These are phyloP conservation scores for Drosophila seguyi DNA, from an alignment of 1,140 invertebrate species.

Conservation along the genomic window DNA sequence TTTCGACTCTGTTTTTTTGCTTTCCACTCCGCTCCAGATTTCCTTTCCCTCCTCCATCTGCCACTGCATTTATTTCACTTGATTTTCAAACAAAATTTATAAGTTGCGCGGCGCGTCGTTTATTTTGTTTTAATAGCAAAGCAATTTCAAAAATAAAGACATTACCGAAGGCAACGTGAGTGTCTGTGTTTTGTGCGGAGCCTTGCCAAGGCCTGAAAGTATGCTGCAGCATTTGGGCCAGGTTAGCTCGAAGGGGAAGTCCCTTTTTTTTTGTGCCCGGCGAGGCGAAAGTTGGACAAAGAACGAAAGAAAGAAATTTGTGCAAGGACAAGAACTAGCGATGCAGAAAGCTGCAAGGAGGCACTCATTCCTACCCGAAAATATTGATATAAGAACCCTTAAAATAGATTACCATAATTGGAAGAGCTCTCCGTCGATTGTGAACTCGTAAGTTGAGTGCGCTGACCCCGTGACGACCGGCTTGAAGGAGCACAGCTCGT, in stretches of 20 bases:
- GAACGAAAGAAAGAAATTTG: too few relatives aligned
- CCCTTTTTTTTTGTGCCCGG: too few relatives aligned
- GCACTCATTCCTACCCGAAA: background rate
- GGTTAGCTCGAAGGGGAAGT: conserved; percentile 12
- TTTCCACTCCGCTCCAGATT: conserved; percentile 31
- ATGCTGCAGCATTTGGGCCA: conserved; percentile 41
- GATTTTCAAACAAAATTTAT: conserved; percentile 66
- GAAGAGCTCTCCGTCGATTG: conserved; percentile 1
- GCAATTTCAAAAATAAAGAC: conserved; percentile 59
- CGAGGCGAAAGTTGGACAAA: too few relatives aligned
- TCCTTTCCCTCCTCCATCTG: background rate
- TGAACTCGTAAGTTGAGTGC: background rate
- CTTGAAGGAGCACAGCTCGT: conserved; percentile 7
- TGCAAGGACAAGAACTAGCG: background rate
- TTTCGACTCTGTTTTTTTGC: conserved; percentile 20
- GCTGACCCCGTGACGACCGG: conserved; percentile 37
- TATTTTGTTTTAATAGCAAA: conserved; percentile 68
- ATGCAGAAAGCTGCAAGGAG: conserved; percentile 7
- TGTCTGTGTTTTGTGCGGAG: background rate
- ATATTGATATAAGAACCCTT: conserved; percentile 43
- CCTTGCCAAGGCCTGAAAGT: conserved; percentile 49
- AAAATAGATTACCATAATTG: conserved; percentile 49
- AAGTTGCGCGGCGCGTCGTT: conserved; percentile 64
- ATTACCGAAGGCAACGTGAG: conserved; percentile 26
- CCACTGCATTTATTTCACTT: conserved; percentile 61